Evolutionary conservation across 1,140 invertebrate species (phyloP), one percentile per base, ranked within the genome.

Genomic region (Harpegnathos saltator): DNA sequence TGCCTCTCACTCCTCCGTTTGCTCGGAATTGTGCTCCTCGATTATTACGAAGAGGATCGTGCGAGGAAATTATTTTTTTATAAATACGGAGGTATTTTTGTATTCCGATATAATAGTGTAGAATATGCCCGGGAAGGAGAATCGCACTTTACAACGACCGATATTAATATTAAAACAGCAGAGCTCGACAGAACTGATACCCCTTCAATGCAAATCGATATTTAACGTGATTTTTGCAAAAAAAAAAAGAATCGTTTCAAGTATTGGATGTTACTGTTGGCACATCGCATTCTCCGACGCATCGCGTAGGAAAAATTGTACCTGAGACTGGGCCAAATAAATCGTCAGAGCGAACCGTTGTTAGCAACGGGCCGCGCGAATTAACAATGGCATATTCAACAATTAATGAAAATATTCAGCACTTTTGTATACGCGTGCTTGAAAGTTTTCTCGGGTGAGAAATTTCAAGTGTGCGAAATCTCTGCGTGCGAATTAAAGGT

Each of bases 261-360:
- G 19, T 74, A 29, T 24, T n/a, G 54, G 48, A 74, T 26, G 12
- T 29, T 73, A 29, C 22, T 72, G 5, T 63, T 15, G 15, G 11
- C 54, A 24, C 4, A 54, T n/a, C 7, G 24, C 19, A 66, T 77
- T 77, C 62, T 77, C 29, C 26, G 33, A 29, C 22, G 52, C n/a
- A 65, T n/a, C 3, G 7, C 38, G 26, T 26, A 73, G 12, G 0
- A 38, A 44, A 44, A 68, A 85, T 24, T 86, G 85, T 87, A 86
- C 85, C 85, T 83, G 85, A 87, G 54, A 33, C 59, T 86, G 66
- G 52, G 73, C 68, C 66, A 83, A 77, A 87, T 87, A 86, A 83
- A 83, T 33, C 3, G 58, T 56, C 14, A 38, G 26, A 65, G n/a
- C 12, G n/a, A 75, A 3, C n/a, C 50, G 19, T 56, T 77, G 48